Evolutionary conservation across 2,797 vertebrate genomes (phyloP).

Genomic region (Neosilurus hyrtlii): DNA sequence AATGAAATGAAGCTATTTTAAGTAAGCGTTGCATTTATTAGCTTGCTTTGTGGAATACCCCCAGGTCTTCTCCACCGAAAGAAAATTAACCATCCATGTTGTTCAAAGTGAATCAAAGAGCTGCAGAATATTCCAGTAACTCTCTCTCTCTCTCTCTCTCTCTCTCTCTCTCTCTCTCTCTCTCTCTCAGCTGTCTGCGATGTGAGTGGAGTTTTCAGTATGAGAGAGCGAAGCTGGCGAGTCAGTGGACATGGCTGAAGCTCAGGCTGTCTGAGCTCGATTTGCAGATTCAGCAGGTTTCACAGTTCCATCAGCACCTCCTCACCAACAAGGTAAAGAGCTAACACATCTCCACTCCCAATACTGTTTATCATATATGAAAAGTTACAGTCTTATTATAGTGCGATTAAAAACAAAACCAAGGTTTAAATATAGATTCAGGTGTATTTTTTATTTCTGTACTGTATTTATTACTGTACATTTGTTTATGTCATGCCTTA

Average conservation of each 20-base stretch:
- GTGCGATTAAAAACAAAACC: not conserved
- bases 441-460: not conserved
- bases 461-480: no score
- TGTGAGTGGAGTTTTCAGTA: constrained; percentile 83
- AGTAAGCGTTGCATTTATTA: not conserved
- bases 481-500: not conserved
- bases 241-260: constrained; percentile 92
- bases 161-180: constrained; percentile 31
- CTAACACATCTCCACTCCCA: not conserved
- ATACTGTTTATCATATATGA: not conserved
- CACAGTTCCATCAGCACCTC: constrained; percentile 77
- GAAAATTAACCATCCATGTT: not conserved
- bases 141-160: constrained; percentile 22
- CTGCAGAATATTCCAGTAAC: no score
- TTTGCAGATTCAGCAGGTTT: constrained; percentile 82
- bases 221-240: constrained; percentile 85
- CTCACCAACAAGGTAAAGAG: constrained; percentile 40
- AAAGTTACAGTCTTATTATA: not conserved
- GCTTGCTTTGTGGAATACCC: not conserved
- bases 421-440: not conserved
- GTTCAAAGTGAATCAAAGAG: not conserved
- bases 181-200: constrained; percentile 66
- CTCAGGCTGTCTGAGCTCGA: constrained; percentile 86
- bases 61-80: not conserved
- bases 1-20: not conserved